Evolutionary conservation across 2,797 vertebrate genomes (phyloP).

Genomic region (Uromys caudimaculatus): DNA sequence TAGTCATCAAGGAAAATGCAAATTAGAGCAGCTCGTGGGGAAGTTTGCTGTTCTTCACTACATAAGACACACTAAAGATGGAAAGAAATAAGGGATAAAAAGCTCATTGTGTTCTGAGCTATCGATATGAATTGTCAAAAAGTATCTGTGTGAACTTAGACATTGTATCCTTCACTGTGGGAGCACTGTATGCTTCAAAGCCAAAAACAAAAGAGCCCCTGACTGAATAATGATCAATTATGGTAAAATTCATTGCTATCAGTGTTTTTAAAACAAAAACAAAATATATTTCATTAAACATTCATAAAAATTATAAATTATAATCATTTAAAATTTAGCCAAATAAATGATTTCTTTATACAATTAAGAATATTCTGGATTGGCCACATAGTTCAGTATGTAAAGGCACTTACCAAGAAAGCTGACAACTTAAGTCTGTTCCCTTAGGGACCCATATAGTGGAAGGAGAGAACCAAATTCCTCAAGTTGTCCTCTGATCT

Average conservation of each 20-base stretch:
- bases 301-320: constrained; percentile 49
- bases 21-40: constrained; percentile 47
- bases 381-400: background rate
- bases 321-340: constrained; percentile 17
- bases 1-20: constrained; percentile 70
- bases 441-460: background rate
- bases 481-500: background rate
- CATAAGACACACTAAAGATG: constrained; percentile 43
- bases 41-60: constrained; percentile 56
- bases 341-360: constrained; percentile 32
- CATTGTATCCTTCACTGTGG: background rate
- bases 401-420: background rate
- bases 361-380: constrained; percentile 23
- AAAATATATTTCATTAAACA: constrained; percentile 53
- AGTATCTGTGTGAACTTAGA: constrained; percentile 42
- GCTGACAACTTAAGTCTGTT: background rate
- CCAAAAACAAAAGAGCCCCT: constrained; percentile 16
- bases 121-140: constrained; percentile 29
- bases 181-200: background rate
- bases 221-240: constrained; percentile 32
- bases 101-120: constrained; percentile 50
- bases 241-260: constrained; percentile 37
- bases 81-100: constrained; percentile 60
- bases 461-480: background rate
- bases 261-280: background rate